Percentiles rank a stretch among this genome's conserved stretches.
Conservation (phyloP, 2,113 vertebrate genomes). For the Lates calcarifer region DNA sequence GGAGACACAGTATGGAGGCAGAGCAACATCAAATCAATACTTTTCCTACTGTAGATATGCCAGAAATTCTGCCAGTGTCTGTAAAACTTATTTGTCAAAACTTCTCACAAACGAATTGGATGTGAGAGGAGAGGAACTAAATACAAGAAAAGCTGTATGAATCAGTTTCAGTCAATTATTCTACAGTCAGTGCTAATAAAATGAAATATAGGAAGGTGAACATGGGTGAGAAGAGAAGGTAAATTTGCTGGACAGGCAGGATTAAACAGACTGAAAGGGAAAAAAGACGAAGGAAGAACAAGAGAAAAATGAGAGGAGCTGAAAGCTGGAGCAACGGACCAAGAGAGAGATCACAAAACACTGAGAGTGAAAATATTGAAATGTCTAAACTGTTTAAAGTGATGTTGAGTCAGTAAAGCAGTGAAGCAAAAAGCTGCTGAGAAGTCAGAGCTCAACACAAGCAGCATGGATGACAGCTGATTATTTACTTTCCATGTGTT, state of each 20-base stretch:
- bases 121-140: not conserved
- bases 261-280: not conserved
- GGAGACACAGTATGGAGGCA: not conserved
- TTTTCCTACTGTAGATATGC: not conserved
- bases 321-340: constrained; percentile 5
- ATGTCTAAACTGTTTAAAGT: constrained; percentile 51
- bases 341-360: constrained; percentile 27
- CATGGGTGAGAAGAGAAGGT: not conserved
- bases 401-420: constrained; percentile 49
- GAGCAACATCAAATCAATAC: not conserved
- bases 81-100: not conserved
- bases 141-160: not conserved
- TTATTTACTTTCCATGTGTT: constrained; percentile 47
- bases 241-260: not conserved
- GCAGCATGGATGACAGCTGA: constrained; percentile 39
- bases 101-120: not conserved
- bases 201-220: not conserved
- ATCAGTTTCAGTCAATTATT: not conserved
- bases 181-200: not conserved
- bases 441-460: constrained; percentile 30
- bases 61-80: not conserved
- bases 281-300: not conserved
- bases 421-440: constrained; percentile 40
- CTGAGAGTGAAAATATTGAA: constrained; percentile 46
- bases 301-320: not conserved